Conservation (phyloP, 2,113 vertebrate genomes). For the Dromaius novaehollandiae region DNA sequence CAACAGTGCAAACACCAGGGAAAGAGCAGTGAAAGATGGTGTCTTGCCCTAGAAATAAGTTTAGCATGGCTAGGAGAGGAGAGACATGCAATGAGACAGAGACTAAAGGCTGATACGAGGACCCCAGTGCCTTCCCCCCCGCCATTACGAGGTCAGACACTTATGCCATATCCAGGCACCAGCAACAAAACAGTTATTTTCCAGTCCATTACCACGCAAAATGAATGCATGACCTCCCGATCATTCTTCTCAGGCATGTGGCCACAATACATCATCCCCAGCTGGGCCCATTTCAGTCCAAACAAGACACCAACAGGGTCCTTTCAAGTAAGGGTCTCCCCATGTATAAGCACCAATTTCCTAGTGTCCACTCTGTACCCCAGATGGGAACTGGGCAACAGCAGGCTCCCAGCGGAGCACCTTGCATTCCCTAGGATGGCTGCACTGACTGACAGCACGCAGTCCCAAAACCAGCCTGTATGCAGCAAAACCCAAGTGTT, state of each 20-base stretch:
- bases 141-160: background rate
- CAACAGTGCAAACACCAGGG: conserved; percentile 17
- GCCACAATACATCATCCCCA: background rate
- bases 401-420: background rate
- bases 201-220: background rate
- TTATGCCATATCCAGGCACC: background rate
- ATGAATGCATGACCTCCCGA: background rate
- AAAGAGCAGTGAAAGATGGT: background rate
- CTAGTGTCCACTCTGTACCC: background rate
- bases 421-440: rapidly evolving
- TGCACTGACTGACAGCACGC: background rate
- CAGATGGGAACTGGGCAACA: background rate
- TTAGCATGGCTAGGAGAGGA: background rate
- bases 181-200: background rate
- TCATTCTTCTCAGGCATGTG: background rate
- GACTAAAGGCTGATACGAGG: background rate
- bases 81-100: background rate
- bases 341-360: conserved; percentile 2
- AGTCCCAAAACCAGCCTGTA: background rate
- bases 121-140: background rate
- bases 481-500: background rate
- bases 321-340: background rate
- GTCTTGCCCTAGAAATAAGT: background rate
- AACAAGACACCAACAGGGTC: background rate
- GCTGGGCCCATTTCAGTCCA: conserved; percentile 16